Percentiles rank a stretch among this genome's conserved stretches.
Evolutionary conservation across 2,113 vertebrate species (phyloP).

Genomic region (Mesoclemmys tuberculata): DNA sequence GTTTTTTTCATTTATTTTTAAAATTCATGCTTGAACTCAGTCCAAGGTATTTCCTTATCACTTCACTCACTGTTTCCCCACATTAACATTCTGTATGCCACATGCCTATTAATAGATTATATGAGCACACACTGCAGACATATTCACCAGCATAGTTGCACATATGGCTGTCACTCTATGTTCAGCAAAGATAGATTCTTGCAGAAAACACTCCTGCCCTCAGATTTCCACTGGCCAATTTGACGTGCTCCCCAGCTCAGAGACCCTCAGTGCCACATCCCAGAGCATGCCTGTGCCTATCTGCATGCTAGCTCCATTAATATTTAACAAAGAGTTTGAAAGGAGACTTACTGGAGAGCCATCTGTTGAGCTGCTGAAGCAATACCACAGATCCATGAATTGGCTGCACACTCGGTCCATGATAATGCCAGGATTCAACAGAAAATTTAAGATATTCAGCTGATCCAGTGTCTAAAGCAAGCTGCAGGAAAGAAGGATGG

Average conservation of each 20-base stretch:
- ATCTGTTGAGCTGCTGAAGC: conserved; percentile 79
- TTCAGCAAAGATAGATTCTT: conserved; percentile 64
- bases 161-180: conserved; percentile 59
- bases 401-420: conserved; percentile 70
- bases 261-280: conserved; percentile 62
- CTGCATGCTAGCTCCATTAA: conserved; percentile 75
- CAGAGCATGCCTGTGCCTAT: conserved; percentile 57
- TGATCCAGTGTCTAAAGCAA: conserved; percentile 66
- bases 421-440: conserved; percentile 70
- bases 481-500: conserved; percentile 25
- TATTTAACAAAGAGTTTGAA: conserved; percentile 80
- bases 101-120: conserved; percentile 62
- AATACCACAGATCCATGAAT: conserved; percentile 72
- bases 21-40: not conserved
- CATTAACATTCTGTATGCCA: conserved; percentile 33
- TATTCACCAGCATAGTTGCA: conserved; percentile 54
- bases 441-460: conserved; percentile 67
- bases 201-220: conserved; percentile 65
- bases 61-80: conserved; percentile 52
- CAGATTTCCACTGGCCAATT: conserved; percentile 57
- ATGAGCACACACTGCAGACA: conserved; percentile 57
- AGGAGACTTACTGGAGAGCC: conserved; percentile 72
- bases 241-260: conserved; percentile 62
- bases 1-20: not conserved
- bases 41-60: conserved; percentile 38